Percentiles rank a stretch among this genome's conserved stretches.
phyloP scores from a whole-genome alignment of 2,888 invertebrate genomes.

The Pogonocherus hispidulus region DNA sequence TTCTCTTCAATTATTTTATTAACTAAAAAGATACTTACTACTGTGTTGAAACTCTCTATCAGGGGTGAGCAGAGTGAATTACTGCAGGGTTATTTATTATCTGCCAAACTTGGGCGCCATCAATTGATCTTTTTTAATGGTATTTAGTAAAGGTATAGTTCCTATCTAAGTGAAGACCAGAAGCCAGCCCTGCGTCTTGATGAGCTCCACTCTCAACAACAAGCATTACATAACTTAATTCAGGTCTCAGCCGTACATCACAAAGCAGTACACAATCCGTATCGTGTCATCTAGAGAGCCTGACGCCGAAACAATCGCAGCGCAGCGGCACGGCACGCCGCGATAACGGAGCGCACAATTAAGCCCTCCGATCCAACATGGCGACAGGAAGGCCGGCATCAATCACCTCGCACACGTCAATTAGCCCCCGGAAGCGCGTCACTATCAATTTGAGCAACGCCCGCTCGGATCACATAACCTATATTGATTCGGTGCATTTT shows the following conservation, averaged over 20 bases:
- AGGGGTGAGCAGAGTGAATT: too few species aligned
- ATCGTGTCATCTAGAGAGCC: conserved; percentile 45
- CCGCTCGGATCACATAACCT: conserved; percentile 64
- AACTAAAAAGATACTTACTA: too few species aligned
- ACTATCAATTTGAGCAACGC: conserved; percentile 69
- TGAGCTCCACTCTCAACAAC: too few species aligned
- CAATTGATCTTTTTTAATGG: too few species aligned
- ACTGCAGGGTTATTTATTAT: too few species aligned
- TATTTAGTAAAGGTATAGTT: too few species aligned
- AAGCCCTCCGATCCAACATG: conserved; percentile 67
- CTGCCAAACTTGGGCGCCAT: too few species aligned
- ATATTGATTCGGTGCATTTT: conserved; percentile 60
- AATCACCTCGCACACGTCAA: conserved; percentile 70
- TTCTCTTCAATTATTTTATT: too few species aligned
- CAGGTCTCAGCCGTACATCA: background rate
- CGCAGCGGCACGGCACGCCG: conserved; percentile 43
- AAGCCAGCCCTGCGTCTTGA: too few species aligned
- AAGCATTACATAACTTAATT: background rate
- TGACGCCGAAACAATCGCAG: conserved; percentile 55
- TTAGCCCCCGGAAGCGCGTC: conserved; percentile 69
- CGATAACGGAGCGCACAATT: conserved; percentile 61
- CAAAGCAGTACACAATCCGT: conserved; percentile 16
- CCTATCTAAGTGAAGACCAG: too few species aligned
- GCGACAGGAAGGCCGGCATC: conserved; percentile 68
- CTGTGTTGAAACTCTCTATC: too few species aligned